Base-by-base conservation (phyloP, 2,888 invertebrate species). In the Dryobotodes eremita region DNA sequence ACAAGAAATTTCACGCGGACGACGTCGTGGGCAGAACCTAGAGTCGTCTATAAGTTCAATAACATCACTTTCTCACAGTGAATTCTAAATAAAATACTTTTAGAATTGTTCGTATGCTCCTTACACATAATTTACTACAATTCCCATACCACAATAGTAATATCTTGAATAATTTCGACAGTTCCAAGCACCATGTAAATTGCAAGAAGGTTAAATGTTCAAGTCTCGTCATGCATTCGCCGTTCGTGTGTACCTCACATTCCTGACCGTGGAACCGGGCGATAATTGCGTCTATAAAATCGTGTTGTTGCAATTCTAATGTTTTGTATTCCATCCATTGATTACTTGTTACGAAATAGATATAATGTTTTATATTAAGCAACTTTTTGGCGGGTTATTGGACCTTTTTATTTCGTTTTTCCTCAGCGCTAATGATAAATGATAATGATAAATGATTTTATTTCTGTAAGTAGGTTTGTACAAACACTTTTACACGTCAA, bases 191-290 rank as follows among this genome's bases (percentile, higher is more conserved):
- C 48, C 69, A 78, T 74, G 72, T 68, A 71, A 70, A 75, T 72
- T 69, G 46, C 62, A 86, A 86, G 84, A 86, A 84, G 84, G 75
- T 71, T 84, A 62, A 68, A 55, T 61, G 55, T 53, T 80, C 46
- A 26, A 87, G 71, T 84, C 85, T 80, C 66, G 87, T 76, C 84
- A 87, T 76, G 86, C 72, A 71, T 80, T 77, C 71, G 6, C 59
- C 15, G 50, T 72, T 86, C 87, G 84, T 84, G 84, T 80, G 72
- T 64, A 71, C 3, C 68, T 61, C 87, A 71, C 84, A 85, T 85
- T 85, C 85, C 87, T 62, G 6, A 17, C 46, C 80, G 77, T 82
- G 72, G 75, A 77, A 87, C 71, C 8, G 59, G 50, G n/a, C 57
- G 20, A 57, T 71, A 84, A 85, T 79, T 73, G 68, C 79, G 61